These are phyloP conservation scores for Bombus consobrinus DNA, from an alignment of 1,140 invertebrate genomes.

Conservation along the genomic window DNA sequence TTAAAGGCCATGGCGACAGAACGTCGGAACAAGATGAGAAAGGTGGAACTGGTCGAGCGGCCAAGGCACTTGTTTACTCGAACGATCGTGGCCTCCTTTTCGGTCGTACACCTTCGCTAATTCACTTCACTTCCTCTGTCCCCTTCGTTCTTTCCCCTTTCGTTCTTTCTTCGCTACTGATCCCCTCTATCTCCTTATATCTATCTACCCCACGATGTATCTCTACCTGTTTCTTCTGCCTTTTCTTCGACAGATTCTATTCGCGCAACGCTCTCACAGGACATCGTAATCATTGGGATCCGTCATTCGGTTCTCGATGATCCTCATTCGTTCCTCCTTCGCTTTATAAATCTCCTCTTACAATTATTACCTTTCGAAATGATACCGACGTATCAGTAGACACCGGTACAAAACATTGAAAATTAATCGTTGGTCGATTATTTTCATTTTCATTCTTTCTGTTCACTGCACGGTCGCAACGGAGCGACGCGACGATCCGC, in stretches of 20 bases:
- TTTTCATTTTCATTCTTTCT: neutral
- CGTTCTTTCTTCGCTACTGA: constrained; percentile 37
- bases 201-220: neutral
- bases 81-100: constrained; percentile 75
- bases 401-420: neutral
- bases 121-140: constrained; percentile 73
- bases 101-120: constrained; percentile 78
- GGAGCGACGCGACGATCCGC: neutral
- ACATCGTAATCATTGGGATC: constrained; percentile 20
- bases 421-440: neutral
- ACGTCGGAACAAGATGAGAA: constrained; percentile 58
- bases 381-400: neutral
- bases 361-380: neutral
- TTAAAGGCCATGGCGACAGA: constrained; percentile 63
- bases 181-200: neutral
- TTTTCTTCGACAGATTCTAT: constrained; percentile 23
- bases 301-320: neutral
- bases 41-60: constrained; percentile 61
- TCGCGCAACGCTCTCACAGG: neutral
- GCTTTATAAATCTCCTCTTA: too few relatives aligned
- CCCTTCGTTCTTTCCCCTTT: constrained; percentile 55
- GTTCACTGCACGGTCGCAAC: neutral
- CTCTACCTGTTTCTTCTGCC: constrained; percentile 20
- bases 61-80: constrained; percentile 74
- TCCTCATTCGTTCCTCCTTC: neutral